Base-by-base conservation (phyloP, 2,888 invertebrate genomes). In the Magallana nippona region DNA sequence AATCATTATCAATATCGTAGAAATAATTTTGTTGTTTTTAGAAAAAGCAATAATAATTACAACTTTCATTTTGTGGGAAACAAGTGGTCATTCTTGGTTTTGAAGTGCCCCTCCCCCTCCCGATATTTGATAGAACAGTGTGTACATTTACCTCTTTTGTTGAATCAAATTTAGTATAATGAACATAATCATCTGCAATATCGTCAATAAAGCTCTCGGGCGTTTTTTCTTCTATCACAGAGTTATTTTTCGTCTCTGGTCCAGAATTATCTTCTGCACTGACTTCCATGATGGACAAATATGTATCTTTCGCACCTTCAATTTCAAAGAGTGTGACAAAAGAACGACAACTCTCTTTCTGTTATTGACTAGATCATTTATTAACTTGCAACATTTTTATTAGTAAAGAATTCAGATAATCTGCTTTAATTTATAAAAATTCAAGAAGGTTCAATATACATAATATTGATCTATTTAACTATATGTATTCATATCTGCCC, bases 161-260 rank as follows among this genome's bases (percentile, higher is more conserved):
- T 63, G 86, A 83, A 62, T 89, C 87, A 57, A 89, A 85, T 79
- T 87, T 88, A 57, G 89, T 78, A 83, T 86, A 89, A 56, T 86
- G 81, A 60, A 82, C 83, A 82, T 87, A 89, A n/a, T 88, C 88
- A 56, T 56, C n/a, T 11, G 88, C 85, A 11, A 89, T 81, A 55
- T 89, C 87, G 63, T 85, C 85, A 1, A 87, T 81, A n/a, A 89
- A n/a, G 13, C 13, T 78, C 5, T 71, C 22, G 15, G 55, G 78
- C 11, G 55, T 56, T 55, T 19, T 55, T 78, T 56, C 55, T 55
- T 55, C 55, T 5, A 27, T 19, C 22, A 15, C 56, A 22, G 55
- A 55, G 55, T 55, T 78, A 22, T 55, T 19, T 78, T 56, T 27
- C 32, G 27, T 27, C 22, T 22, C 71, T 71, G 71, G 13, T 13